A percentile compares a stretch with the other conserved stretches of the same genome.
These are phyloP conservation scores for Mongoloraphidia duomilia DNA, from an alignment of 2,888 invertebrate species.

Conservation along the genomic window DNA sequence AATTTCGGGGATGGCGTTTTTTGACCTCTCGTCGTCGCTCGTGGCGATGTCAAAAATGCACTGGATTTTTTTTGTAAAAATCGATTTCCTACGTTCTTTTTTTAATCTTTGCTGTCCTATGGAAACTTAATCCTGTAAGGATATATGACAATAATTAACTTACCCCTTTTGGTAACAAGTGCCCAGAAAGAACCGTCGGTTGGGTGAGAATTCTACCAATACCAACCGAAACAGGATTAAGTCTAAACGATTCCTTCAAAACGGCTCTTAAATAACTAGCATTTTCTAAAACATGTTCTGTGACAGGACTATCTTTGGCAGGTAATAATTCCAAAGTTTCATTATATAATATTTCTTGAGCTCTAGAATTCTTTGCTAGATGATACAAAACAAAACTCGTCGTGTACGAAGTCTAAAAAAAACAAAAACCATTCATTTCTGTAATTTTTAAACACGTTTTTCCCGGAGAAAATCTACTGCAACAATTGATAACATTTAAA, in stretches of 20 bases:
- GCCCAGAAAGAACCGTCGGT: constrained; percentile 56
- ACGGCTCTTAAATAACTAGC: constrained; percentile 64
- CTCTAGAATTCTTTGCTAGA: constrained; percentile 49
- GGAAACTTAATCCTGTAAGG: too few species aligned
- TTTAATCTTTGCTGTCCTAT: too few species aligned
- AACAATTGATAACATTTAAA: background rate
- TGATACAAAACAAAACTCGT: constrained; percentile 68
- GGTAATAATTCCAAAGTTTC: constrained; percentile 48
- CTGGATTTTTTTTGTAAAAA: background rate
- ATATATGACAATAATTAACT: constrained; percentile 25
- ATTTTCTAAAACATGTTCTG: constrained; percentile 40
- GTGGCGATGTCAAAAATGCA: too few species aligned
- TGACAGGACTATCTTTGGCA: constrained; percentile 33
- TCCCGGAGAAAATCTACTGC: background rate
- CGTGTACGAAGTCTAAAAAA: constrained; percentile 58
- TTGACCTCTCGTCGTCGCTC: too few species aligned
- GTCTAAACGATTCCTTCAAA: constrained; percentile 68
- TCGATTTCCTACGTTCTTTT: too few species aligned
- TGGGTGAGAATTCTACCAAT: constrained; percentile 59
- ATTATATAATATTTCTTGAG: constrained; percentile 50
- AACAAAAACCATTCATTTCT: constrained; percentile 5
- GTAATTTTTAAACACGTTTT: background rate
- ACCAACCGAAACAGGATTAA: constrained; percentile 74
- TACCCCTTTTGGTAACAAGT: constrained; percentile 62
- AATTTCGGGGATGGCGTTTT: too few species aligned